These are phyloP conservation scores for Caenorhabditis imperialis DNA, from an alignment of 2,888 invertebrate species.

Conservation along the genomic window DNA sequence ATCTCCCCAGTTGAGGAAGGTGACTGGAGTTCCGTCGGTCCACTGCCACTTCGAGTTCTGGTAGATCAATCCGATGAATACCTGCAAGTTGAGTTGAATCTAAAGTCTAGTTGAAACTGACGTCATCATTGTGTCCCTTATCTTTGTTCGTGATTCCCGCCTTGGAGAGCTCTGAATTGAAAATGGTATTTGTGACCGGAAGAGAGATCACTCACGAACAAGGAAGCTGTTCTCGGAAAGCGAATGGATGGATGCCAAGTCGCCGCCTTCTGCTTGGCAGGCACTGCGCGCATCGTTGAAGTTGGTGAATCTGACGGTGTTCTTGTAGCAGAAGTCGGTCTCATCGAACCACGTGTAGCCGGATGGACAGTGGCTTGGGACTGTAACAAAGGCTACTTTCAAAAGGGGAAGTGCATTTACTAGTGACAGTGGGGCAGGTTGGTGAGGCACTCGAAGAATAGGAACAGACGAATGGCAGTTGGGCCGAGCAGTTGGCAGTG, in stretches of 20 bases:
- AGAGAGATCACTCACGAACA: constrained; percentile 25
- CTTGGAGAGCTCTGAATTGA: constrained; percentile 41
- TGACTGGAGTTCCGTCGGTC: constrained; percentile 39
- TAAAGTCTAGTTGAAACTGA: background rate
- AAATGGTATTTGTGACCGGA: too few species aligned
- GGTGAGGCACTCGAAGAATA: constrained; percentile 29
- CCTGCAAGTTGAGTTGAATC: constrained; percentile 3
- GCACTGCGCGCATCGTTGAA: constrained; percentile 47
- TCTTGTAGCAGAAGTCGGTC: constrained; percentile 52
- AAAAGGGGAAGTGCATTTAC: constrained; percentile 1
- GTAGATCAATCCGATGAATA: constrained; percentile 44
- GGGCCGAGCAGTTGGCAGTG: constrained; percentile 34
- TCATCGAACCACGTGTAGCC: constrained; percentile 48
- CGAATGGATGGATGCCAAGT: constrained; percentile 47
- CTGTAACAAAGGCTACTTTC: constrained; percentile 4
- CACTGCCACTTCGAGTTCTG: constrained; percentile 45
- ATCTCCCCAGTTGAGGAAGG: constrained; percentile 46
- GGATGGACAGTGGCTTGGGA: constrained; percentile 51
- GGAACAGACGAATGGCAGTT: constrained; percentile 43
- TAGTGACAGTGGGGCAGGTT: constrained; percentile 37
- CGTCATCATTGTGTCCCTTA: constrained; percentile 38
- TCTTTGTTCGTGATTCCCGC: constrained; percentile 47
- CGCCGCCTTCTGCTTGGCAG: constrained; percentile 50
- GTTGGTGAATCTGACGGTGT: constrained; percentile 29
- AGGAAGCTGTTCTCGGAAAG: constrained; percentile 40